Conservation (phyloP, 2,888 invertebrate genomes). For the Cosmorhoe ocellata region DNA sequence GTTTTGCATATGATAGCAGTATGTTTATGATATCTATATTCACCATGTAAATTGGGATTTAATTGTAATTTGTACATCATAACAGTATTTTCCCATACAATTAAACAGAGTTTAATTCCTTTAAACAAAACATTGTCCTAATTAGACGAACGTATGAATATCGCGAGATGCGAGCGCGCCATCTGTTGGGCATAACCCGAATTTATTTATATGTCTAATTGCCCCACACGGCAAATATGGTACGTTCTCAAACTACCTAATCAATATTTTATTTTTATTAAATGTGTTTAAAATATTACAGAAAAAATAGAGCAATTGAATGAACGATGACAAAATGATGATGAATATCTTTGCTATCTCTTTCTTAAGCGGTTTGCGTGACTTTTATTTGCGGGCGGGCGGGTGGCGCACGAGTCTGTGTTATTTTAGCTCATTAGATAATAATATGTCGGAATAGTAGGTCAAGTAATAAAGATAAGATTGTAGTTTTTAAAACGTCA, state of each 20-base stretch:
- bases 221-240: constrained; percentile 52
- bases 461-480: too few relatives aligned
- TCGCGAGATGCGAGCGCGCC: constrained; percentile 73
- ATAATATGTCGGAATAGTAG: too few relatives aligned
- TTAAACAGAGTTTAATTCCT: constrained; percentile 15
- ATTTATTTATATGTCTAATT: constrained; percentile 80
- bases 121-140: constrained; percentile 55
- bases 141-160: constrained; percentile 71
- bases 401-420: too few relatives aligned
- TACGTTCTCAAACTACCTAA: constrained; percentile 37
- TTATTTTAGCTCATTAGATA: too few relatives aligned
- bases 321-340: too few relatives aligned
- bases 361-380: too few relatives aligned
- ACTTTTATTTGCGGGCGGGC: too few relatives aligned
- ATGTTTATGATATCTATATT: background rate
- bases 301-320: too few relatives aligned
- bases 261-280: too few relatives aligned
- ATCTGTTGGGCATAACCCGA: constrained; percentile 75
- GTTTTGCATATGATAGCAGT: background rate
- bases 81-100: constrained; percentile 9
- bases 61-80: constrained; percentile 12
- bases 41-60: background rate
- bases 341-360: too few relatives aligned
- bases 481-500: too few relatives aligned
- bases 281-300: too few relatives aligned